Evolutionary conservation across 2,797 vertebrate species (phyloP).

Genomic region (Acropternis orthonyx): DNA sequence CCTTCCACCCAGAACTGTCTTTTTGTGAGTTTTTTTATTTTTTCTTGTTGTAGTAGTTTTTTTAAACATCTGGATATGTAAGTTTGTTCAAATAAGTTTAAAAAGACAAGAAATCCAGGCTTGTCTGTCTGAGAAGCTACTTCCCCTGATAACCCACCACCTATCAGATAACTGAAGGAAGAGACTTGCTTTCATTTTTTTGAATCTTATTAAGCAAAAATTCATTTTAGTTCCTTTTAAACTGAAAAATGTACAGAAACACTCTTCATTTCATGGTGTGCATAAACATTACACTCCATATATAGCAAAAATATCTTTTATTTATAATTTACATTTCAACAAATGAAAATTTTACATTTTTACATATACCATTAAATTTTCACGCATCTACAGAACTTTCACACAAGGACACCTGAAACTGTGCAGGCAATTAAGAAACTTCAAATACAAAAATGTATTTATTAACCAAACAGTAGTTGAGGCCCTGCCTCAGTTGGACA

Average conservation of each 20-base stretch:
- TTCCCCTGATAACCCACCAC: constrained; percentile 40
- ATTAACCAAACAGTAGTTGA: constrained; percentile 83
- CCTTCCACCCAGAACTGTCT: constrained; percentile 31
- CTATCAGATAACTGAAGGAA: constrained; percentile 49
- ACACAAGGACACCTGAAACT: constrained; percentile 88
- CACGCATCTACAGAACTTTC: constrained; percentile 83
- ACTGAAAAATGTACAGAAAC: constrained; percentile 78
- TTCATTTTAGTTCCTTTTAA: constrained; percentile 66
- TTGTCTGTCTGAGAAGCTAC: constrained; percentile 51
- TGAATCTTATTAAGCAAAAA: constrained; percentile 62
- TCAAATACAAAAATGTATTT: constrained; percentile 99
- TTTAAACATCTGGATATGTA: constrained; percentile 26
- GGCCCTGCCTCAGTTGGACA: constrained; percentile 82
- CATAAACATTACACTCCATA: constrained; percentile 91
- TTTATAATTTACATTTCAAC: constrained; percentile 97
- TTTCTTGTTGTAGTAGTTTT: not conserved
- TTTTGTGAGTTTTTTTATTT: not conserved
- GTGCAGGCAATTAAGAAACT: constrained; percentile 84
- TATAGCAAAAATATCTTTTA: constrained; percentile 99
- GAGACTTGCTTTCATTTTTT: constrained; percentile 34
- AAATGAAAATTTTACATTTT: constrained; percentile 83
- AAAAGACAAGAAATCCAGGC: constrained; percentile 44
- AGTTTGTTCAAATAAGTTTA: constrained; percentile 32
- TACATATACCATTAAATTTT: constrained; percentile 87
- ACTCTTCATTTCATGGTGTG: constrained; percentile 80